phyloP scores from a whole-genome alignment of 92 coral and sea anemone species.

The Zoanthus solanderi region DNA sequence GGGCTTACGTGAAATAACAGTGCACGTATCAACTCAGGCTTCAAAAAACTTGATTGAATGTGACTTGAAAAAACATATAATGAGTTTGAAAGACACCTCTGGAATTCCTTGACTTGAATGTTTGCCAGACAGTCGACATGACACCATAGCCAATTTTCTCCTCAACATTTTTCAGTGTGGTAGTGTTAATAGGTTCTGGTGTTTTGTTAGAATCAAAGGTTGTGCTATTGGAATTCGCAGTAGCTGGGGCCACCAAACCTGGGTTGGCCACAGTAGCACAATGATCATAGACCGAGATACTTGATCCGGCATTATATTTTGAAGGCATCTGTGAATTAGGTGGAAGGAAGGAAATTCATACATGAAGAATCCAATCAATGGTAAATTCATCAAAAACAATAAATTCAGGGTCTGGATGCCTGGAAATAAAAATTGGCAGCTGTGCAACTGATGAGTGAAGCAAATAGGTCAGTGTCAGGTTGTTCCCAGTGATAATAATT shows the following conservation, averaged over 20 bases:
- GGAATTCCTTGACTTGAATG: conserved; percentile 48
- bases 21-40: conserved; percentile 13
- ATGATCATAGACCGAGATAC: neutral
- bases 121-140: conserved; percentile 56
- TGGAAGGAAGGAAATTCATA: conserved; percentile 65
- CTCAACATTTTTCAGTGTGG: conserved; percentile 43
- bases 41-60: neutral
- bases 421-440: conserved; percentile 55
- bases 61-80: conserved; percentile 13
- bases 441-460: conserved; percentile 55
- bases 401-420: conserved; percentile 68
- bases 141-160: conserved; percentile 51
- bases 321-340: conserved; percentile 57
- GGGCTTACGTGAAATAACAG: conserved; percentile 4
- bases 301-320: conserved; percentile 22
- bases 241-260: neutral
- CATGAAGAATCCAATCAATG: conserved; percentile 52
- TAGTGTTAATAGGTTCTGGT: conserved; percentile 48
- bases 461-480: conserved; percentile 58
- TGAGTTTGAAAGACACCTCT: conserved; percentile 48
- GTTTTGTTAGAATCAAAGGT: conserved; percentile 39
- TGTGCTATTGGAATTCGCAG: conserved; percentile 28
- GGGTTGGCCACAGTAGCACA: conserved; percentile 18
- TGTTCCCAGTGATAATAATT: conserved; percentile 44
- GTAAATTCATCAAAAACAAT: conserved; percentile 64